A percentile compares a stretch with the other conserved stretches of the same genome.
Evolutionary conservation across 2,888 invertebrate species (phyloP).

Genomic region (Synanthedon vespiformis): DNA sequence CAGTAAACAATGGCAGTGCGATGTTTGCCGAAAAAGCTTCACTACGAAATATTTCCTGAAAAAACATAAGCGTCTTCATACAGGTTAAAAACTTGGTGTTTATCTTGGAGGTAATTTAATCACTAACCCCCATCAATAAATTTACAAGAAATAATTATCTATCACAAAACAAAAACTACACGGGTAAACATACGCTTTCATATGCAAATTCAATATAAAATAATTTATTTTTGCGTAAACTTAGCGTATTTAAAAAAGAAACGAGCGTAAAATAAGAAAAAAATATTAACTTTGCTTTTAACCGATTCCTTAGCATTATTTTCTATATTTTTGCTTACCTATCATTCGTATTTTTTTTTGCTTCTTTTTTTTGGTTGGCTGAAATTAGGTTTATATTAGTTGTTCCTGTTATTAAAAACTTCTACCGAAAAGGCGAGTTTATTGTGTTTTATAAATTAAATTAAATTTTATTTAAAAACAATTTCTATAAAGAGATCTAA

Average conservation of each 20-base stretch:
- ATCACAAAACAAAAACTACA: too few relatives aligned
- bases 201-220: too few relatives aligned
- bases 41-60: conserved; percentile 91
- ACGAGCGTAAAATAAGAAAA: not conserved
- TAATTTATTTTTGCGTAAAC: too few relatives aligned
- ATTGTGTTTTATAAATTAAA: too few relatives aligned
- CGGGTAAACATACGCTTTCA: too few relatives aligned
- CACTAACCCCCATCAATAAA: conserved; percentile 30
- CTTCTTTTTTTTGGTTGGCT: too few relatives aligned
- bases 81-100: conserved; percentile 73
- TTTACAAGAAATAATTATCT: not conserved
- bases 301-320: conserved; percentile 1
- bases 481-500: too few relatives aligned
- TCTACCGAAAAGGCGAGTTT: too few relatives aligned
- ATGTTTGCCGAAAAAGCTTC: conserved; percentile 85
- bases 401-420: too few relatives aligned
- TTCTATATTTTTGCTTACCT: not conserved
- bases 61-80: conserved; percentile 88
- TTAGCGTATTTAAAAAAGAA: too few relatives aligned
- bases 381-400: too few relatives aligned
- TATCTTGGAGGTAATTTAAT: conserved; percentile 54
- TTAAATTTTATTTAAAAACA: too few relatives aligned
- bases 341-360: not conserved
- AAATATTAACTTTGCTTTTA: not conserved
- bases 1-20: conserved; percentile 88